Conservation (phyloP, 30 jellyfish, hydroid and myxozoan species). For the Clytia hemisphaerica region DNA sequence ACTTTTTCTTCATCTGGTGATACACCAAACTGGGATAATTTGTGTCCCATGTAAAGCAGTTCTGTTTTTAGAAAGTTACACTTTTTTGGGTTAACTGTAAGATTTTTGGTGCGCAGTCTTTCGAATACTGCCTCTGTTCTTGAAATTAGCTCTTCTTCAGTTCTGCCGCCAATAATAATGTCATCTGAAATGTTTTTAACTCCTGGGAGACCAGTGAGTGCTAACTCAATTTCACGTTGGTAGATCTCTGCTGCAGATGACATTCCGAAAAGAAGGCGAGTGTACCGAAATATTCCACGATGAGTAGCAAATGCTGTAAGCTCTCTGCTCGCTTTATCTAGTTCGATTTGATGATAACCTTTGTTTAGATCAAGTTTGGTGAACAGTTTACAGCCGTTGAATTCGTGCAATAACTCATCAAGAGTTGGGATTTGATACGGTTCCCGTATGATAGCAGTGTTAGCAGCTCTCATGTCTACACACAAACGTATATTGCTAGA, state of each 20-base stretch:
- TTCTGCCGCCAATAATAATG: constrained; percentile 22
- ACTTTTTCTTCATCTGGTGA: too few relatives aligned
- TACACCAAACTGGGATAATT: too few relatives aligned
- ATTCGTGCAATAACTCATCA: too few relatives aligned
- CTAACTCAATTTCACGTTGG: constrained; percentile 33
- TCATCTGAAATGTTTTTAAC: constrained; percentile 38
- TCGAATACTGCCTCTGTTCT: constrained; percentile 12
- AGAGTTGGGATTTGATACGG: constrained; percentile 35
- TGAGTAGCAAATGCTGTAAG: constrained; percentile 44
- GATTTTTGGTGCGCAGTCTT: constrained; percentile 20
- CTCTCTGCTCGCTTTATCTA: too few relatives aligned
- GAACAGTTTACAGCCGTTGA: too few relatives aligned
- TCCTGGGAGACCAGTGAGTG: constrained; percentile 27
- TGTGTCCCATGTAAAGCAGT: too few relatives aligned
- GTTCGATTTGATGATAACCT: too few relatives aligned
- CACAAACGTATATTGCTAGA: constrained; percentile 38
- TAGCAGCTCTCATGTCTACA: constrained; percentile 57
- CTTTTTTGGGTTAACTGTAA: constrained; percentile 31
- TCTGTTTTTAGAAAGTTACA: too few relatives aligned
- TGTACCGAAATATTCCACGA: constrained; percentile 27
- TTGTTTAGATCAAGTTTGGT: too few relatives aligned
- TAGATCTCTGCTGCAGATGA: constrained; percentile 48
- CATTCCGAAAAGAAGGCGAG: constrained; percentile 41
- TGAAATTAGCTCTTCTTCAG: constrained; percentile 6
- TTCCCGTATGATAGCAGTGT: constrained; percentile 44